Evolutionary conservation across 1,140 invertebrate species (phyloP).

Genomic region (Saccostrea echinata): DNA sequence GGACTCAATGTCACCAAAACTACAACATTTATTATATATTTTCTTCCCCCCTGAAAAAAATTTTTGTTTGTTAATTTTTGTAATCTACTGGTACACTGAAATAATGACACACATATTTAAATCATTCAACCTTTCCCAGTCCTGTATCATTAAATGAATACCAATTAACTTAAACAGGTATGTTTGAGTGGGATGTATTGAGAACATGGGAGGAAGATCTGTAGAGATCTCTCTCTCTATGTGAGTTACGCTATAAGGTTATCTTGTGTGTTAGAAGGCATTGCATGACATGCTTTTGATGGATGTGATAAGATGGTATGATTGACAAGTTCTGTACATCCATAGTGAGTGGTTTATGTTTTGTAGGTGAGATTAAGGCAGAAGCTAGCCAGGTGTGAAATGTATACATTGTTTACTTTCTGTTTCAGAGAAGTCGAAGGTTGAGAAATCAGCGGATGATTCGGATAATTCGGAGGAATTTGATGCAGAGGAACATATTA

Average conservation of each 20-base stretch:
- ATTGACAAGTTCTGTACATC: background rate
- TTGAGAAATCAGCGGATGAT: slow-evolving; percentile 17
- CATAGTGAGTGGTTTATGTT: slow-evolving; percentile 25
- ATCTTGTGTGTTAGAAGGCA: slow-evolving; percentile 27
- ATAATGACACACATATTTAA: background rate
- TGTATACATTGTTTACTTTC: slow-evolving; percentile 32
- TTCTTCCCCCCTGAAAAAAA: background rate
- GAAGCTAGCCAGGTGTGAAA: slow-evolving; percentile 20
- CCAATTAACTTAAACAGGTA: background rate
- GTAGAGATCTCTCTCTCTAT: background rate
- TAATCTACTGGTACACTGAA: background rate
- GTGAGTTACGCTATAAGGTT: background rate
- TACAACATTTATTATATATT: background rate
- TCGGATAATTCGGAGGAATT: background rate
- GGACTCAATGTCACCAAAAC: background rate
- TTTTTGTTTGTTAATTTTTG: background rate
- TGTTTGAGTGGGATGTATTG: background rate
- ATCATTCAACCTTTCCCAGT: background rate
- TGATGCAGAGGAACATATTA: slow-evolving; percentile 48
- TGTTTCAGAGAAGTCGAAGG: background rate
- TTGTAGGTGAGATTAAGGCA: slow-evolving; percentile 17
- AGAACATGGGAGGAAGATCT: background rate
- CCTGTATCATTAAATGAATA: background rate
- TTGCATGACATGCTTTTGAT: slow-evolving; percentile 23
- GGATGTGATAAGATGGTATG: slow-evolving; percentile 22